Conservation (phyloP, 2,888 invertebrate species). For the Chirona hameri region DNA sequence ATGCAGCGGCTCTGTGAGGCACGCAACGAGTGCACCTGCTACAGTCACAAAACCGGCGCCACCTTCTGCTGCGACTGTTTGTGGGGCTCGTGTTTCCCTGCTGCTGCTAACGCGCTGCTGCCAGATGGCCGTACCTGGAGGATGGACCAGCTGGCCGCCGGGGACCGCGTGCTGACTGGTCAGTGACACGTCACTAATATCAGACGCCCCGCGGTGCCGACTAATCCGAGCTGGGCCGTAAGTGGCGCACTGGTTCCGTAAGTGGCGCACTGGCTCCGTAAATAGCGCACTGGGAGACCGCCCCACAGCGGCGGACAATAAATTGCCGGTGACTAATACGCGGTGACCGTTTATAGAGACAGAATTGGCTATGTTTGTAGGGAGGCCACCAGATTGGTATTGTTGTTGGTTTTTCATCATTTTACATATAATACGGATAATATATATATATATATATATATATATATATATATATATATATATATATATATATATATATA, state of each 20-base stretch:
- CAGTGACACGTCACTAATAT: not conserved
- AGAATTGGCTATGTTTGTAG: no score
- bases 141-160: not conserved
- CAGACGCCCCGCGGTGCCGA: not conserved
- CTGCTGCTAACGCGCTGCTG: not conserved
- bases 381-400: no score
- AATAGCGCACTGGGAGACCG: not conserved
- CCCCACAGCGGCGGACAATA: no score
- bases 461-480: no score
- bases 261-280: not conserved
- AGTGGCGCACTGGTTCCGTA: not conserved
- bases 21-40: constrained; percentile 4
- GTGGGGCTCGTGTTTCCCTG: constrained; percentile 13
- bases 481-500: no score
- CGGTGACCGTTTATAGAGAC: no score
- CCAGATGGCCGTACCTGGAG: not conserved
- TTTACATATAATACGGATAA: no score
- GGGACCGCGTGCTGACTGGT: not conserved
- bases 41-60: constrained; percentile 2
- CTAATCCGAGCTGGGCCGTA: not conserved
- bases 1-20: not conserved
- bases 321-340: no score
- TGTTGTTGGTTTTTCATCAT: no score
- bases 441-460: no score
- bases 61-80: constrained; percentile 9